Base-by-base conservation (phyloP, 2,113 vertebrate genomes). In the Oplegnathus fasciatus region DNA sequence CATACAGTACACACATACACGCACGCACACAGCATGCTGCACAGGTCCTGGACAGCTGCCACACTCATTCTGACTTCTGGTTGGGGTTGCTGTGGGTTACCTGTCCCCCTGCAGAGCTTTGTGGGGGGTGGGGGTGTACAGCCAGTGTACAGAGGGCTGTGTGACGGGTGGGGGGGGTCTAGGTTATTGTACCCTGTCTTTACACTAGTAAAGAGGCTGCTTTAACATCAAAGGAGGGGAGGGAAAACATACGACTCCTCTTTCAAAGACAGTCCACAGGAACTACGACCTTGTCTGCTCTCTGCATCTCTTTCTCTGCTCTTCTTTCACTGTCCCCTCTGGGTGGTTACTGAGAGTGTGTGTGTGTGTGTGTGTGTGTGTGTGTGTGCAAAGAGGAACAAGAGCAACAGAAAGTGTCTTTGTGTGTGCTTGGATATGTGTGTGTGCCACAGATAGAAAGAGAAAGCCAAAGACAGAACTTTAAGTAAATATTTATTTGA, bases 181-280 rank as follows among this genome's bases (percentile, higher is more conserved):
- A 80, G 82, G 87, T 92, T 89, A 92, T 91, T 92, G 90, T 92
- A 67, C 40, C 61, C 69, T 37, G 48, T 91, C 89, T 91, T 88
- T 94, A 88, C 89, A 84, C 86, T 73, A 64, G 89, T 93, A 82
- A 90, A 91, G 89, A 91, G 88, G 78, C 88, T 87, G 84, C 86
- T 93, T 94, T 83, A 85, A 91, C 95, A 93, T 95, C 94, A 96
- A 95, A 95, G 90, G 61, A 78, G 28, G 13, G 30, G 46, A 72
- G 84, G 84, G 73, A 84, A 90, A 89, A 86, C 78, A 93, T 40
- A 65, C 1, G 61, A 90, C 89, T 93, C 87, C 68, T 77, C 84
- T 95, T 95, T 94, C 92, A 94, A 94, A 93, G 87, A 86, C 86
- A 85, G 89, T 89, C 91, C 82, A 90, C 90, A 83, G 88, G 88